A percentile compares a stretch with the other conserved stretches of the same genome.
Conservation (phyloP, 1,140 invertebrate genomes). For the Leptinotarsa texana region DNA sequence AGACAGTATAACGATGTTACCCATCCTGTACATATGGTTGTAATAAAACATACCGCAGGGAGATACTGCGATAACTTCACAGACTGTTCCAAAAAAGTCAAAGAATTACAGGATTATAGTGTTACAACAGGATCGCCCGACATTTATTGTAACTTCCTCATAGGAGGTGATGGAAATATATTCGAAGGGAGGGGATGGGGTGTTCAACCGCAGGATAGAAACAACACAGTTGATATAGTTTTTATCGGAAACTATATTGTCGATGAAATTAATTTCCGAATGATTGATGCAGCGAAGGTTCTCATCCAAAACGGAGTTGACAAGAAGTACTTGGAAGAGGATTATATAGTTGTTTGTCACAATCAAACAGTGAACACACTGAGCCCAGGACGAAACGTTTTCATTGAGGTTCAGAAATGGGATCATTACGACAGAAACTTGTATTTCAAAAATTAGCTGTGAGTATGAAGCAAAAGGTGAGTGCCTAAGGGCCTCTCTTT, state of each 20-base stretch:
- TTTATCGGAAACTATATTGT: constrained; percentile 58
- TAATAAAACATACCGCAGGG: constrained; percentile 57
- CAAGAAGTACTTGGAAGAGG: constrained; percentile 43
- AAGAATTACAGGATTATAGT: constrained; percentile 53
- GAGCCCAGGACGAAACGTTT: constrained; percentile 50
- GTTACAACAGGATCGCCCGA: constrained; percentile 51
- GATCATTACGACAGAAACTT: constrained; percentile 33
- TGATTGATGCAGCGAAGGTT: constrained; percentile 52
- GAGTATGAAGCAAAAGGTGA: too few species aligned
- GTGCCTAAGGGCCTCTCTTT: too few species aligned
- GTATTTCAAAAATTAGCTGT: too few species aligned
- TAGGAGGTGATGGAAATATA: constrained; percentile 68
- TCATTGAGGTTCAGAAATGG: constrained; percentile 44
- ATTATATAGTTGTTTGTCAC: constrained; percentile 56
- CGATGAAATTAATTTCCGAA: constrained; percentile 50
- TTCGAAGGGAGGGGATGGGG: constrained; percentile 69
- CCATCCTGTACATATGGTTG: constrained; percentile 52
- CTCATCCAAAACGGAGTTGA: constrained; percentile 52
- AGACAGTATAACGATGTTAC: neutral
- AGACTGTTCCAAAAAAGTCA: constrained; percentile 54
- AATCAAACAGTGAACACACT: constrained; percentile 54
- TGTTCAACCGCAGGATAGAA: constrained; percentile 63
- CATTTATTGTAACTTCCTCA: constrained; percentile 68
- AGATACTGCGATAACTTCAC: constrained; percentile 44
- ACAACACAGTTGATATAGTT: constrained; percentile 55